phyloP scores from a whole-genome alignment of 2,113 vertebrate species.

The Andinoacara biseriatus region DNA sequence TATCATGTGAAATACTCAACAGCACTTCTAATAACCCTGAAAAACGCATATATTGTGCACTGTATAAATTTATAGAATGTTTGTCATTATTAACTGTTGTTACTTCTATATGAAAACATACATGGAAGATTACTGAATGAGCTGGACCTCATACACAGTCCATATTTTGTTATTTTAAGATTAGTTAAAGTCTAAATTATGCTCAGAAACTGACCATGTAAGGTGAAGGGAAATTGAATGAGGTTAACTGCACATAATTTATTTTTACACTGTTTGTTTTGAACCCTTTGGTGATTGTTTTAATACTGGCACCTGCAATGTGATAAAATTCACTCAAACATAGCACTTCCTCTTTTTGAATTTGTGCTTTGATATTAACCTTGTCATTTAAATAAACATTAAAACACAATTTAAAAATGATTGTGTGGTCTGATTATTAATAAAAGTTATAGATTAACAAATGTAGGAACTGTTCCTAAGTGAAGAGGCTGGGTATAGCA shows the following conservation, averaged over 20 bases:
- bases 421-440: not conserved
- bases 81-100: not conserved
- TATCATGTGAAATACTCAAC: not conserved
- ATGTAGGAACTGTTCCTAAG: not conserved
- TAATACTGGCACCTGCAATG: not conserved
- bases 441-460: not conserved
- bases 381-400: not conserved
- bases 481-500: not conserved
- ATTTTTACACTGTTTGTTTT: constrained; percentile 3
- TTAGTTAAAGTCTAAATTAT: not conserved
- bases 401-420: not conserved
- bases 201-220: not conserved
- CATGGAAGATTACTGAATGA: not conserved
- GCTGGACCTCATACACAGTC: not conserved
- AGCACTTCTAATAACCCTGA: not conserved
- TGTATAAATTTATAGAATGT: not conserved
- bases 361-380: not conserved
- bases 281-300: not conserved
- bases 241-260: constrained; percentile 29
- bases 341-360: not conserved
- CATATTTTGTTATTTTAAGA: not conserved
- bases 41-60: not conserved
- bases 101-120: not conserved
- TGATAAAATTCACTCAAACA: not conserved
- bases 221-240: not conserved